Evolutionary conservation across 2,113 vertebrate species (phyloP), one percentile per base, ranked within the genome.

Genomic region (Myotis yumanensis): DNA sequence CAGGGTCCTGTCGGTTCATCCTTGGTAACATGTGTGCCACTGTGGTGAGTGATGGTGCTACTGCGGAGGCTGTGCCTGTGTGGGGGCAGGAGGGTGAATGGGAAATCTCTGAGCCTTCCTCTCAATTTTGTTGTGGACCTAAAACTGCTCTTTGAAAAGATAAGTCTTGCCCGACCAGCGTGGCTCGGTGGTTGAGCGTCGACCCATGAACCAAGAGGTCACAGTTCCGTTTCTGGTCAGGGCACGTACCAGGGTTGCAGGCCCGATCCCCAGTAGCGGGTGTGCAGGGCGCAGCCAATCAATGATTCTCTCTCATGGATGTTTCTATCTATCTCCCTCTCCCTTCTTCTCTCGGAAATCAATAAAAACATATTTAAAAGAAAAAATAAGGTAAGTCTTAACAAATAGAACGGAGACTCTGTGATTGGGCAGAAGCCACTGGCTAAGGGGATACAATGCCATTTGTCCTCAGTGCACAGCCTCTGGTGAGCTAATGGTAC

Each of bases 81-180:
- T 2, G 0, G 59, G 0, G 12, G 35, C 5, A 40, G 35, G 35
- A 20, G 48, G 4, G 3, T 16, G 2, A 4, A 15, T 15, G 18
- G 12, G 40, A 62, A 86, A 54, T 16, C 57, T 66, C 71, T 25
- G 35, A n/a, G 28, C 35, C 20, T 46, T 69, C 22, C 37, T 57
- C 22, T 79, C 15, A 10, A 25, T 32, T 51, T 71, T 20, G 40
- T 30, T 51, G 52, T 43, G 59, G 32, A 35, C 40, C 11, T 35
- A 69, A 48, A 62, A 43, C 32, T 64, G 16, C 52, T 71, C 43
- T 64, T 10, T 23, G 25, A 14, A 62, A 48, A 62, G 79, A 30
- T n/a, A 30, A 40, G 28, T 28, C 51, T 23, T 2, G 54, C 54
- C 54, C 8, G 18, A 5, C 54, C 54, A 57, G 22, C 22, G 9